These are phyloP conservation scores for Rutilus rutilus DNA, from an alignment of 2,113 vertebrate species.

Conservation along the genomic window DNA sequence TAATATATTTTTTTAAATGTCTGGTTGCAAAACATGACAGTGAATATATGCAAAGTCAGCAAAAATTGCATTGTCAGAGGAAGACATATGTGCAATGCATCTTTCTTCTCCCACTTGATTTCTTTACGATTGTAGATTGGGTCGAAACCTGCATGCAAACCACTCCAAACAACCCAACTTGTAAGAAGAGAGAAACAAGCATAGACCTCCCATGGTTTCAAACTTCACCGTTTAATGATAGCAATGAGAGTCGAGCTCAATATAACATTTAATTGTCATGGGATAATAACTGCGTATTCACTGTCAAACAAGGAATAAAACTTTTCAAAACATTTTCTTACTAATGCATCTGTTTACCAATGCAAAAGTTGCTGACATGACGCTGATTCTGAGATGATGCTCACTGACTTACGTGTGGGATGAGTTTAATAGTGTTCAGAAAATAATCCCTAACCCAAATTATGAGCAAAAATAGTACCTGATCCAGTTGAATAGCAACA, in stretches of 20 bases:
- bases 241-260: neutral
- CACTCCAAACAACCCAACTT: neutral
- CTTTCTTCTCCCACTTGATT: slow-evolving; percentile 52
- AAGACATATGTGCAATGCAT: slow-evolving; percentile 55
- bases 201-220: neutral
- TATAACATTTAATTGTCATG: neutral
- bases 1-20: too few relatives aligned
- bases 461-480: neutral
- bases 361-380: neutral
- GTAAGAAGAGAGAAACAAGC: neutral
- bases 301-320: neutral
- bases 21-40: neutral
- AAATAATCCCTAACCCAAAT: neutral
- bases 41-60: slow-evolving; percentile 25
- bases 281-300: neutral
- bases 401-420: too few relatives aligned
- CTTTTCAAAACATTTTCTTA: neutral
- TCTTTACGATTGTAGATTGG: neutral
- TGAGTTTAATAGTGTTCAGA: too few relatives aligned
- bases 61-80: slow-evolving; percentile 28
- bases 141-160: neutral
- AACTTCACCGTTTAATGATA: slow-evolving; percentile 14
- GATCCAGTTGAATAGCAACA: neutral
- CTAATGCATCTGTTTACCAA: neutral
- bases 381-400: too few relatives aligned